phyloP scores from a whole-genome alignment of 2,797 vertebrate species.

The Semaprochilodus insignis region DNA sequence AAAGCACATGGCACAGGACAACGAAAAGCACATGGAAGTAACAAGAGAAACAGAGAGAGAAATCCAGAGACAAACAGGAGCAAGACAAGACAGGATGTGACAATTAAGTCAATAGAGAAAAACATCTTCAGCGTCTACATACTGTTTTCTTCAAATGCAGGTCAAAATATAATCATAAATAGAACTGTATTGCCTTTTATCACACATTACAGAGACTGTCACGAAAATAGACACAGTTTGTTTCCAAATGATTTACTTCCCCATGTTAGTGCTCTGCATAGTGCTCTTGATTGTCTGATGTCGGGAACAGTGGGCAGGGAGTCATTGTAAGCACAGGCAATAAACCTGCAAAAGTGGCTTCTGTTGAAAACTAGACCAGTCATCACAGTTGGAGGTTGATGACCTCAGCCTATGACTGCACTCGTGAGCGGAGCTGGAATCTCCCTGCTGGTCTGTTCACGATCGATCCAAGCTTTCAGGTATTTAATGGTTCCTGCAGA shows the following conservation, averaged over 20 bases:
- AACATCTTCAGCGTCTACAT: no score
- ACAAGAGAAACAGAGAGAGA: no score
- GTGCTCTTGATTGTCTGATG: background rate
- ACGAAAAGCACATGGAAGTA: no score
- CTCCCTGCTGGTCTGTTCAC: background rate
- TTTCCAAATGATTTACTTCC: background rate
- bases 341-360: background rate
- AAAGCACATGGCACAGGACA: no score
- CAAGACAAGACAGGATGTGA: no score
- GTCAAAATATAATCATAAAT: no score
- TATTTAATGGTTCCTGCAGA: constrained; percentile 48
- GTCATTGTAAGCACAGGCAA: background rate
- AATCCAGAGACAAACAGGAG: no score
- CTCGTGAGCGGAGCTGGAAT: background rate
- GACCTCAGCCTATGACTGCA: background rate
- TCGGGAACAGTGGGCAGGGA: background rate
- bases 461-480: constrained; percentile 31
- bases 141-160: no score
- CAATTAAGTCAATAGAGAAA: no score
- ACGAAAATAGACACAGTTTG: no score
- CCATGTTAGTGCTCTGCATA: background rate
- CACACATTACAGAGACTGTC: no score
- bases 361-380: background rate
- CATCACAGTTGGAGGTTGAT: constrained; percentile 13
- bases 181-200: no score